phyloP scores from a whole-genome alignment of 2,888 invertebrate species.

The Baronia brevicornis region DNA sequence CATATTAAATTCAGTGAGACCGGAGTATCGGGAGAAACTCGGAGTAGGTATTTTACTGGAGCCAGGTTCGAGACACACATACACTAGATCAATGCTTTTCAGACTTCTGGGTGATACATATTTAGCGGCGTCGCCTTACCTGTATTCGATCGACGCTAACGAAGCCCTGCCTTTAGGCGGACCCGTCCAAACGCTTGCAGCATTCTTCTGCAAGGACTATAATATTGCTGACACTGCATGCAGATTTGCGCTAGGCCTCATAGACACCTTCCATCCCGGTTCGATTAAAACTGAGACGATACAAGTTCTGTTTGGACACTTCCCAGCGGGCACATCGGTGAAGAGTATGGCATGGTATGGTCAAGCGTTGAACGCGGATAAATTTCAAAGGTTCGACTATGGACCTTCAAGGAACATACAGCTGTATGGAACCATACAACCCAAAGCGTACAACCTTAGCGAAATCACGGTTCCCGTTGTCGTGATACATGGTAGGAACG shows the following conservation, averaged over 20 bases:
- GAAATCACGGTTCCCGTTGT: constrained; percentile 41
- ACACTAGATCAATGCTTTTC: constrained; percentile 43
- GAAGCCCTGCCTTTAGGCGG: constrained; percentile 44
- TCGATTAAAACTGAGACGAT: constrained; percentile 40
- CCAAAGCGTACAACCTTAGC: constrained; percentile 42
- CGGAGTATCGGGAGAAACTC: constrained; percentile 79
- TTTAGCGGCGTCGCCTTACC: constrained; percentile 22
- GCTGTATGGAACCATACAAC: constrained; percentile 35
- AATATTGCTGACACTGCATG: constrained; percentile 31
- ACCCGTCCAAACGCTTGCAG: constrained; percentile 36
- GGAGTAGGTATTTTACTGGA: constrained; percentile 77
- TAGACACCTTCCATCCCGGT: constrained; percentile 41
- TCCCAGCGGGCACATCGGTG: constrained; percentile 46
- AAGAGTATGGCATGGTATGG: constrained; percentile 49
- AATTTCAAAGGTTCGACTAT: constrained; percentile 48
- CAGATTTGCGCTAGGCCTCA: constrained; percentile 9
- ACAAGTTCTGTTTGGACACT: constrained; percentile 37
- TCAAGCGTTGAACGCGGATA: constrained; percentile 32
- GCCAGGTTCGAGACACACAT: constrained; percentile 71
- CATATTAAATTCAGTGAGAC: constrained; percentile 78
- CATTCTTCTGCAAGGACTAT: constrained; percentile 39
- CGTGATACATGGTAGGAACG: constrained; percentile 44
- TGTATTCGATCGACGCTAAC: constrained; percentile 28
- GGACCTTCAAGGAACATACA: constrained; percentile 37
- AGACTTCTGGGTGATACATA: constrained; percentile 24